A percentile compares a stretch with the other conserved stretches of the same genome.
Conservation (phyloP, 2,797 vertebrate species). For the Sebastes alutus region DNA sequence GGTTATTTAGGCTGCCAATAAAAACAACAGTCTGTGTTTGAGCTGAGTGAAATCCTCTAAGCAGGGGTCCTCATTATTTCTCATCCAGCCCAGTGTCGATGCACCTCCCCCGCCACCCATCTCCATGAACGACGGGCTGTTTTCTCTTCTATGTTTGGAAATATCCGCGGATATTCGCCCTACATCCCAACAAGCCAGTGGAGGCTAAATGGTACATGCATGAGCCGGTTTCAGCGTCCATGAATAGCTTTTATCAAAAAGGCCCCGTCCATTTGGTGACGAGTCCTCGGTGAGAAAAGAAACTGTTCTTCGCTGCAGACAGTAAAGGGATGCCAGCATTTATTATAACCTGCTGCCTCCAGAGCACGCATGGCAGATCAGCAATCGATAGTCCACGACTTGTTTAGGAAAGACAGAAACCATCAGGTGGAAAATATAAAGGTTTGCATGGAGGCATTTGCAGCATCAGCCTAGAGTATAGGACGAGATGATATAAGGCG, state of each 20-base stretch:
- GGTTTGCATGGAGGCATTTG: conserved; percentile 30
- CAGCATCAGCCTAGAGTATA: conserved; percentile 22
- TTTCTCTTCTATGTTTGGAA: conserved; percentile 35
- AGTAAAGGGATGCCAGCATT: conserved; percentile 33
- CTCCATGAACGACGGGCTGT: conserved; percentile 37
- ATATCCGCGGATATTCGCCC: conserved; percentile 53
- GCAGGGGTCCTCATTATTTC: conserved; percentile 61
- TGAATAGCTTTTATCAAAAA: conserved; percentile 54
- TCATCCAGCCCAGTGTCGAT: conserved; percentile 54
- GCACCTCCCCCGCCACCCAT: conserved; percentile 71
- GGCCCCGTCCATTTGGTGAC: conserved; percentile 67
- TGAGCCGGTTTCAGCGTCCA: conserved; percentile 64
- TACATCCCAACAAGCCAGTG: conserved; percentile 60
- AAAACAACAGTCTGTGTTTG: conserved; percentile 41
- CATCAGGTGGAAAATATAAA: conserved; percentile 30
- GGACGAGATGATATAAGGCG: conserved; percentile 40
- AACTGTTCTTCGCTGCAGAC: conserved; percentile 21
- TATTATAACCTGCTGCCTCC: conserved; percentile 32
- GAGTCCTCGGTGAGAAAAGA: conserved; percentile 11
- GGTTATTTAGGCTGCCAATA: conserved; percentile 43
- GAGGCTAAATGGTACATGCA: conserved; percentile 64
- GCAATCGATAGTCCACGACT: conserved; percentile 11
- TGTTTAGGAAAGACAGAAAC: conserved; percentile 8
- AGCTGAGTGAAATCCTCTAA: conserved; percentile 61
- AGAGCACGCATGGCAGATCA: conserved; percentile 1